Evolutionary conservation across 30 jellyfish, hydroid and myxozoan species (phyloP).

Genomic region (Hydra vulgaris): DNA sequence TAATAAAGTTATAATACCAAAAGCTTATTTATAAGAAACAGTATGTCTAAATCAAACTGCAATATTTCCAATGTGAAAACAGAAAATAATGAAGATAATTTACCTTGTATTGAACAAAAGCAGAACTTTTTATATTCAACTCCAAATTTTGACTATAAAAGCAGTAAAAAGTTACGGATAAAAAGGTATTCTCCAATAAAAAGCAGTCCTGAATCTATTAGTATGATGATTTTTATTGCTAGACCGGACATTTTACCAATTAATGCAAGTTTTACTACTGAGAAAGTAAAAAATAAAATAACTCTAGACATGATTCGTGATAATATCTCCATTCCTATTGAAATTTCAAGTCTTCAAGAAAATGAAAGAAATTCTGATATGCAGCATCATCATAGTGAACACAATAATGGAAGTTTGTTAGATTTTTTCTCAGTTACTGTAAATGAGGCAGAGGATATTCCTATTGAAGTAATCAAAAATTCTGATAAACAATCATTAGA

Average conservation of each 20-base stretch:
- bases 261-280: background rate
- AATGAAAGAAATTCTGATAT: background rate
- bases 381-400: background rate
- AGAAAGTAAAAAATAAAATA: background rate
- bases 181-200: background rate
- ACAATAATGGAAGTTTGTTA: background rate
- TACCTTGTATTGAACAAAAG: background rate
- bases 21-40: too few relatives aligned
- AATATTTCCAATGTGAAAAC: background rate
- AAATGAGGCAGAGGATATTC: background rate
- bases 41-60: background rate
- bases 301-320: slow-evolving; percentile 2
- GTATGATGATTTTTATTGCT: background rate
- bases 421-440: background rate
- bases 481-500: background rate
- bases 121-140: background rate
- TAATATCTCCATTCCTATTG: background rate
- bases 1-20: too few relatives aligned
- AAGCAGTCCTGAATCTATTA: background rate
- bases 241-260: background rate
- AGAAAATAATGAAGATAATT: background rate
- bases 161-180: background rate
- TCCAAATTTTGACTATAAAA: background rate
- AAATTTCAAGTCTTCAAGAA: background rate
- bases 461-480: background rate